Percentiles rank a stretch among this genome's conserved stretches.
These are phyloP conservation scores for Botia almorhae DNA, from an alignment of 2,797 vertebrate species.

Conservation along the genomic window DNA sequence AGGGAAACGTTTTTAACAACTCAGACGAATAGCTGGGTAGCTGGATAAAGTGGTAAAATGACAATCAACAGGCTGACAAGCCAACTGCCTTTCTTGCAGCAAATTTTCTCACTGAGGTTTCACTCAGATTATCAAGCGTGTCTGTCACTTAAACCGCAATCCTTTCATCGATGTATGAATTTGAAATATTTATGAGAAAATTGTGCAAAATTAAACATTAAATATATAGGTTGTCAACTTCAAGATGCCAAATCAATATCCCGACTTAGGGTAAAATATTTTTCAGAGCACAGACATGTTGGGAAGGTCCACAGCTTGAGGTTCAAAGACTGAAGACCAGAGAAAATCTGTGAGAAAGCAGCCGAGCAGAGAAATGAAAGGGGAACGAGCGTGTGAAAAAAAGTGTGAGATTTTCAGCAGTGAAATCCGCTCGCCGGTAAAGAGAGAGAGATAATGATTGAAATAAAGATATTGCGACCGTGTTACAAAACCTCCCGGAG, in stretches of 20 bases:
- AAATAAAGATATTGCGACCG: conserved; percentile 52
- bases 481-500: conserved; percentile 24
- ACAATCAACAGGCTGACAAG: neutral
- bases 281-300: conserved; percentile 24
- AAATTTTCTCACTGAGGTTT: neutral
- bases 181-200: conserved; percentile 5
- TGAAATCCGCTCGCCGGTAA: conserved; percentile 54
- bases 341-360: conserved; percentile 36
- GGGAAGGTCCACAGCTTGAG: conserved; percentile 7
- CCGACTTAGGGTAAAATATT: conserved; percentile 32
- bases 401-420: conserved; percentile 51
- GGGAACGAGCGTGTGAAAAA: conserved; percentile 30
- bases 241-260: conserved; percentile 33
- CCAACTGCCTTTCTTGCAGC: neutral
- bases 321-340: conserved; percentile 37
- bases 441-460: conserved; percentile 42
- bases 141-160: neutral
- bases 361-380: conserved; percentile 40
- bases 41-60: too few relatives aligned
- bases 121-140: neutral
- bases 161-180: neutral
- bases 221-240: conserved; percentile 14
- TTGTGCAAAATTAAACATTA: conserved; percentile 17
- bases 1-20: too few relatives aligned
- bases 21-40: too few relatives aligned